A percentile compares a stretch with the other conserved stretches of the same genome.
These are phyloP conservation scores for Ahaetulla prasina DNA, from an alignment of 2,113 vertebrate genomes.

Conservation along the genomic window DNA sequence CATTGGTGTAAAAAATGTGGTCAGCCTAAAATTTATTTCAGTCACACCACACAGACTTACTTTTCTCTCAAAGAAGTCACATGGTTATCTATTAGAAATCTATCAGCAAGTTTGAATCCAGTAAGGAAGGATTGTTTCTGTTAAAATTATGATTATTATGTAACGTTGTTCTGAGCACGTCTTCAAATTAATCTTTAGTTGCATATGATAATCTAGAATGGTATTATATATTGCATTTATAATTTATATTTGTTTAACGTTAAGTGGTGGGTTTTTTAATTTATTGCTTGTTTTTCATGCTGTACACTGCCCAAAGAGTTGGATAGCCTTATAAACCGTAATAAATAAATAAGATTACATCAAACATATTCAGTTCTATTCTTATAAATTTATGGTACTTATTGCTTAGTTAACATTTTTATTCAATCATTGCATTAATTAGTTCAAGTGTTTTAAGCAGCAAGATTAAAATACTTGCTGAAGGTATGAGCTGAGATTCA, in stretches of 20 bases:
- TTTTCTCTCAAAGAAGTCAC: too few species aligned
- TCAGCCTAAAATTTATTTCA: too few species aligned
- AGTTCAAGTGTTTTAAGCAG: background rate
- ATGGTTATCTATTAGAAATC: background rate
- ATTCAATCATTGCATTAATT: background rate
- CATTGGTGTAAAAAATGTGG: too few species aligned
- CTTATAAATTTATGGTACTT: background rate
- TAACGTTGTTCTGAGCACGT: background rate
- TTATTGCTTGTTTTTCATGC: too few species aligned
- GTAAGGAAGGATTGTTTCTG: constrained; percentile 19
- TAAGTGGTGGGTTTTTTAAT: too few species aligned
- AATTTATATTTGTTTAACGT: background rate
- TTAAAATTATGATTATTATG: background rate
- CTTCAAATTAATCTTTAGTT: background rate
- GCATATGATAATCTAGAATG: constrained; percentile 13
- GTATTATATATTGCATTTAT: background rate
- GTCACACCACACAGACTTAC: too few species aligned
- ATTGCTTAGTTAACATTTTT: background rate
- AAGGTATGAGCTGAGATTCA: background rate
- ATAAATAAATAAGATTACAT: too few species aligned
- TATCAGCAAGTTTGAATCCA: constrained; percentile 20
- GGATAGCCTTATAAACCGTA: too few species aligned
- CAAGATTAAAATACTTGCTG: too few species aligned
- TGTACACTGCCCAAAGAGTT: too few species aligned
- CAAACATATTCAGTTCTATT: background rate